Base-by-base conservation (phyloP, 1,140 invertebrate species). In the Sinella curviseta region DNA sequence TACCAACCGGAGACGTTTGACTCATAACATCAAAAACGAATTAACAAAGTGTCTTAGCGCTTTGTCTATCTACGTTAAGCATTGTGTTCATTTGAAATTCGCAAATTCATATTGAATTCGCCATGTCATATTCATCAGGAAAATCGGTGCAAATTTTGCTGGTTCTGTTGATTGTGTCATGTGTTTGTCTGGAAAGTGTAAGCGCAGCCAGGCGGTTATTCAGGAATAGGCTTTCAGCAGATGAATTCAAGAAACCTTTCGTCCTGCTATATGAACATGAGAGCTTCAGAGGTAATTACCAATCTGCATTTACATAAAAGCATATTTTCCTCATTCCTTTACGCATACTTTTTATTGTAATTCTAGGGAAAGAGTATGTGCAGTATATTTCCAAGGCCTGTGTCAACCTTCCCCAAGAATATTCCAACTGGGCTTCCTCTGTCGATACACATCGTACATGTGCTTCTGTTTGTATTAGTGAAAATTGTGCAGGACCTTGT, bases 241-340 rank as follows among this genome's bases (percentile, higher is more conserved):
- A 60, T 12, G 65, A 70, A 2, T 16, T 70, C 33, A 74, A 73
- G 79, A 57, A 57, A 74, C 65, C 65, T 12, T 80, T 76, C 48
- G 65, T 77, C 1, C 48, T 80, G 24, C 28, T 80, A 14, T 80
- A 80, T 28, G 79, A 80, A 57, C 79, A 80, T 31, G 79, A 80
- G 74, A 74, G 67, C 70, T 80, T 77, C 67, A 20, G 79, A 77
- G 79, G 79, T 80, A 17, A 31, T 48, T 70, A 31, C 24, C 14
- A 65, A 65, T 4, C 39, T 48, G 57, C 14, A n/a, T 65, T 65
- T 14, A 16, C 8, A n/a, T 26, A 26, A 36, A 35, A 76, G 35
- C 65, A 34, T 76, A 33, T 55, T 0, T n/a, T 31, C 17, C 12
- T 74, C 30, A 34, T 20, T 24, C 30, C 8, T 74, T 1, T 35